A percentile compares a stretch with the other conserved stretches of the same genome.
These are phyloP conservation scores for Phalacrocorax carbo DNA, from an alignment of 2,113 vertebrate genomes.

Conservation along the genomic window DNA sequence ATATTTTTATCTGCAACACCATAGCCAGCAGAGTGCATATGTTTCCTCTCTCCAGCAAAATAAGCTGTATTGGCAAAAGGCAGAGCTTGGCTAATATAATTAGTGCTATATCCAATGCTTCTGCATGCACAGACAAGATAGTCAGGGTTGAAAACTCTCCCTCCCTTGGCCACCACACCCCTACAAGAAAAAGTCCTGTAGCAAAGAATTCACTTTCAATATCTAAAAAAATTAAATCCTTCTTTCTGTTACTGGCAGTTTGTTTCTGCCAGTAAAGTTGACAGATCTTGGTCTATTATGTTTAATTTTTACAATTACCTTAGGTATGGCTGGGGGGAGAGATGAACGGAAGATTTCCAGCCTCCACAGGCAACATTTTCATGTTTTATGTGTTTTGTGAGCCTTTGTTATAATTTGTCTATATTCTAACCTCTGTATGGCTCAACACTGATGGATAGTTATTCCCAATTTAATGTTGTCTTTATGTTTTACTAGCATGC, in stretches of 20 bases:
- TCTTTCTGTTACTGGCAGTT: not conserved
- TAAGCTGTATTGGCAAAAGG: not conserved
- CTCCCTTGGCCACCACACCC: not conserved
- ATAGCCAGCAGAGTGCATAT: not conserved
- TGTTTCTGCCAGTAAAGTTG: not conserved
- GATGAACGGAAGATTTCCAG: not conserved
- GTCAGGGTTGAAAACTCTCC: not conserved
- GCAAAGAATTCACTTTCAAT: not conserved
- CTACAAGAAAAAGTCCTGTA: not conserved
- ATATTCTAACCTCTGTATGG: not conserved
- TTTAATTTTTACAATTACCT: not conserved
- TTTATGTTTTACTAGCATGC: not conserved
- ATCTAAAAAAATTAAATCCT: not conserved
- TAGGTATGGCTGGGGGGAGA: not conserved
- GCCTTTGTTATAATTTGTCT: not conserved
- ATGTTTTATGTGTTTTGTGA: not conserved
- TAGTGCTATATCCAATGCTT: not conserved
- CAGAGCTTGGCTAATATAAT: not conserved
- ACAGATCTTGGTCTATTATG: not conserved
- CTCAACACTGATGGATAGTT: not conserved
- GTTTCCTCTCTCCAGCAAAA: not conserved
- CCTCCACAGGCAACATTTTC: not conserved
- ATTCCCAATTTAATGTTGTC: not conserved
- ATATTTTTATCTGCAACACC: not conserved
- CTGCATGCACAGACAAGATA: not conserved